These are phyloP conservation scores for Puntigrus tetrazona DNA, from an alignment of 2,113 vertebrate genomes.

Conservation along the genomic window DNA sequence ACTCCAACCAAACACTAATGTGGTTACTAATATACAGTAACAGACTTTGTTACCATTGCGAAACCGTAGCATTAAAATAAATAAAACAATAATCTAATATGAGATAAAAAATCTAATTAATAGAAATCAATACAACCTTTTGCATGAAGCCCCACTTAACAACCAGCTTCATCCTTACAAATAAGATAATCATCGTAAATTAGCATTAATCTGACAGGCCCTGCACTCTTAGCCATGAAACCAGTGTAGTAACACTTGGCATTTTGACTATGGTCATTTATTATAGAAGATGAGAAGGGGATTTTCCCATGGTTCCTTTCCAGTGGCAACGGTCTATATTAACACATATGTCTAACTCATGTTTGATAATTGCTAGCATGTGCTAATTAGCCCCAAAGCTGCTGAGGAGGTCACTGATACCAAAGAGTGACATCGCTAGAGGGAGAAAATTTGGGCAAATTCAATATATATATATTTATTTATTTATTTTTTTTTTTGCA, in stretches of 20 bases:
- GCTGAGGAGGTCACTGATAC: conserved; percentile 8
- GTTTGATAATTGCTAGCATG: conserved; percentile 45
- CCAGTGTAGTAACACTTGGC: conserved; percentile 33
- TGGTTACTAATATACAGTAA: neutral
- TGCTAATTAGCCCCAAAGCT: conserved; percentile 43
- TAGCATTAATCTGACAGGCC: conserved; percentile 12
- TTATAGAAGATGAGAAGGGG: conserved; percentile 7
- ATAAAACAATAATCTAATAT: neutral
- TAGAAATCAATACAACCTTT: neutral
- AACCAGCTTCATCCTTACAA: neutral
- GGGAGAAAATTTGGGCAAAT: neutral
- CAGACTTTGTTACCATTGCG: neutral
- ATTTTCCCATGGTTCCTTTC: conserved; percentile 17
- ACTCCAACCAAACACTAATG: neutral
- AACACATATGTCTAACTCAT: conserved; percentile 32
- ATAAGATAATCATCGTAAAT: neutral
- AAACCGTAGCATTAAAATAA: neutral
- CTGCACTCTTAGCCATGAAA: neutral
- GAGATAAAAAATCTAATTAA: neutral
- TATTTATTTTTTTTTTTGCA: neutral
- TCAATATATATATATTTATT: neutral
- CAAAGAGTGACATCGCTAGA: neutral
- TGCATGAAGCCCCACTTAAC: neutral
- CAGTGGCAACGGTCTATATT: conserved; percentile 28
- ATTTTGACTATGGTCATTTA: conserved; percentile 14